These are phyloP conservation scores for Calliphora vomitoria DNA, from an alignment of 2,888 invertebrate genomes.

Conservation along the genomic window DNA sequence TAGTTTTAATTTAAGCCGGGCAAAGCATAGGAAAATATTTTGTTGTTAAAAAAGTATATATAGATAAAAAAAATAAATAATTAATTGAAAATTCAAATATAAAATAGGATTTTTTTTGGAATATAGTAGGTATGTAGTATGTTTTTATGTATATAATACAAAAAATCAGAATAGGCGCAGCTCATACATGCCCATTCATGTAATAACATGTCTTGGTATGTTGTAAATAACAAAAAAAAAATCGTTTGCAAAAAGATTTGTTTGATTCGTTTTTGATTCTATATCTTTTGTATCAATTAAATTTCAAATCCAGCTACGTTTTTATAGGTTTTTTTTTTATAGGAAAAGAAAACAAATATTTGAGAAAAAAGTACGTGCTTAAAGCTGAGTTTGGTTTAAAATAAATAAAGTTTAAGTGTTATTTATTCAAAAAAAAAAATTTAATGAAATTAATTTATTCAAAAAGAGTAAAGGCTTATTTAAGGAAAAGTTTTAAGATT, in stretches of 20 bases:
- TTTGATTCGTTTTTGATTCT: not conserved
- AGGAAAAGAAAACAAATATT: slow-evolving; percentile 70
- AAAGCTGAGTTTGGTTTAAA: slow-evolving; percentile 76
- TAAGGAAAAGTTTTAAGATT: slow-evolving; percentile 67
- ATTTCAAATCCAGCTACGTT: slow-evolving; percentile 67
- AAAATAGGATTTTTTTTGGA: not conserved
- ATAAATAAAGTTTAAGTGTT: slow-evolving; percentile 58
- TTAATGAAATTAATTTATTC: slow-evolving; percentile 56
- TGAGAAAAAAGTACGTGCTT: slow-evolving; percentile 78
- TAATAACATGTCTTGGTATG: slow-evolving; percentile 33
- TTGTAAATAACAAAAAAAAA: slow-evolving; percentile 44
- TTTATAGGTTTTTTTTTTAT: slow-evolving; percentile 39
- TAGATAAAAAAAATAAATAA: slow-evolving; percentile 62
- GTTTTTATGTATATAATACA: slow-evolving; percentile 13
- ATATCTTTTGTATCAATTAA: slow-evolving; percentile 3
- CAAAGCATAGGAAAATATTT: slow-evolving; percentile 80
- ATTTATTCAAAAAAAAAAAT: slow-evolving; percentile 38
- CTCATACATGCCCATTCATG: slow-evolving; percentile 64
- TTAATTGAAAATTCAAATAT: slow-evolving; percentile 62
- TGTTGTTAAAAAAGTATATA: slow-evolving; percentile 66
- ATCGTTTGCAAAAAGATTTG: slow-evolving; percentile 25
- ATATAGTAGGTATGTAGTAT: not conserved
- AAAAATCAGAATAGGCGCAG: slow-evolving; percentile 67
- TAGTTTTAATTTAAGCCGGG: slow-evolving; percentile 81
- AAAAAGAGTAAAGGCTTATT: slow-evolving; percentile 67